These are phyloP conservation scores for Lepidurus couesii DNA, from an alignment of 1,140 invertebrate species.

Conservation along the genomic window DNA sequence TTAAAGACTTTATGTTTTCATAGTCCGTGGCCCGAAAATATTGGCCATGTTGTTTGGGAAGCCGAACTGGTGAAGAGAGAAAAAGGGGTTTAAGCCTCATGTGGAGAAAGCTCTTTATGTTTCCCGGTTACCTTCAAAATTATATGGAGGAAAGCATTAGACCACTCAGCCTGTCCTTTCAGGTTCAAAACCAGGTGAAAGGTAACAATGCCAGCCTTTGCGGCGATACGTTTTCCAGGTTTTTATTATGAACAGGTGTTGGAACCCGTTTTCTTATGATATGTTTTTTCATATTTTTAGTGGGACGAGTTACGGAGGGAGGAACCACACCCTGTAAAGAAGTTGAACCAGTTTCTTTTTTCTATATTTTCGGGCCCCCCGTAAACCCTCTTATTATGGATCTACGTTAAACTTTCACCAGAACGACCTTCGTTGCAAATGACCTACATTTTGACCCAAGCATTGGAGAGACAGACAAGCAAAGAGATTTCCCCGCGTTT, in stretches of 20 bases:
- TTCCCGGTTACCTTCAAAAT: not conserved
- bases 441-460: conserved; percentile 7
- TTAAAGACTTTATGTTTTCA: too few relatives aligned
- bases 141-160: not conserved
- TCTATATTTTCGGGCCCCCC: not conserved
- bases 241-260: not conserved
- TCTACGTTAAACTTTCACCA: not conserved
- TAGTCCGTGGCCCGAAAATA: not conserved
- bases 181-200: not conserved
- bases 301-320: not conserved
- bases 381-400: not conserved
- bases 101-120: not conserved
- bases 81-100: not conserved
- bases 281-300: not conserved
- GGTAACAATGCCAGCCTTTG: not conserved
- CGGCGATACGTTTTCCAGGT: not conserved
- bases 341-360: not conserved
- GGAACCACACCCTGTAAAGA: not conserved
- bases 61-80: not conserved
- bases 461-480: too few relatives aligned
- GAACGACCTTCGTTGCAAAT: not conserved
- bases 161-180: not conserved
- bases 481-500: too few relatives aligned
- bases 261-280: not conserved
- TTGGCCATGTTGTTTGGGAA: not conserved